Conservation (phyloP, 2,888 invertebrate genomes). For the Alloscopus bannaensis region DNA sequence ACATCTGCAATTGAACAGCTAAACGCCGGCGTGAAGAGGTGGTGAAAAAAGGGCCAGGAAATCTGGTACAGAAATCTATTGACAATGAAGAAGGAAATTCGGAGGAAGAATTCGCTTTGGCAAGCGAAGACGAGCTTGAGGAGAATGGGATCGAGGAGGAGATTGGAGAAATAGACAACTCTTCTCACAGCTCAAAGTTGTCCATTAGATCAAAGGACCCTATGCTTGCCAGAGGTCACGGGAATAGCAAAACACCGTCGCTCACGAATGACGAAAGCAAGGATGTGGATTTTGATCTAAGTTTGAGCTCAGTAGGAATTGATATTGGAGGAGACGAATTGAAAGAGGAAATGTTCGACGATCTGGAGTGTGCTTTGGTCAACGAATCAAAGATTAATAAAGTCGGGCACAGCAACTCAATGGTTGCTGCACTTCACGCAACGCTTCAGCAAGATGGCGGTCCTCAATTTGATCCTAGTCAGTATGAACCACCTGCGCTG, state of each 20-base stretch:
- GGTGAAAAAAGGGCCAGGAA: slow-evolving; percentile 34
- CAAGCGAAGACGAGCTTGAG: slow-evolving; percentile 29
- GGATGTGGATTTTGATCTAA: slow-evolving; percentile 42
- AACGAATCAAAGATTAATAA: slow-evolving; percentile 35
- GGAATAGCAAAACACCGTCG: slow-evolving; percentile 44
- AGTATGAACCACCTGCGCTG: slow-evolving; percentile 50
- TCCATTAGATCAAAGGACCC: slow-evolving; percentile 42
- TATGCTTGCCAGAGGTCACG: neutral
- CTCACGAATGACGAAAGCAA: slow-evolving; percentile 41
- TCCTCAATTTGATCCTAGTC: slow-evolving; percentile 51
- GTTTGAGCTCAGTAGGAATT: slow-evolving; percentile 38
- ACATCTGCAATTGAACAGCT: too few relatives aligned
- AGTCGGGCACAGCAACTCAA: slow-evolving; percentile 28
- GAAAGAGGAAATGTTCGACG: slow-evolving; percentile 57
- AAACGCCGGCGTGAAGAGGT: slow-evolving; percentile 39
- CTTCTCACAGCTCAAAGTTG: slow-evolving; percentile 37
- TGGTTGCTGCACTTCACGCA: slow-evolving; percentile 58
- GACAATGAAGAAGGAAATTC: neutral
- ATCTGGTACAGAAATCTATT: too few relatives aligned
- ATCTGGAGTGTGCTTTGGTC: slow-evolving; percentile 36
- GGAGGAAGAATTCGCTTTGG: slow-evolving; percentile 34
- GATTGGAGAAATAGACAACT: slow-evolving; percentile 23
- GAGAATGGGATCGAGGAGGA: slow-evolving; percentile 27
- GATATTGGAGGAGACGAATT: slow-evolving; percentile 47
- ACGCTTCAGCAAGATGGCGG: slow-evolving; percentile 53